Evolutionary conservation across 2,113 vertebrate genomes (phyloP).

Genomic region (Herpetotheres cachinnans): DNA sequence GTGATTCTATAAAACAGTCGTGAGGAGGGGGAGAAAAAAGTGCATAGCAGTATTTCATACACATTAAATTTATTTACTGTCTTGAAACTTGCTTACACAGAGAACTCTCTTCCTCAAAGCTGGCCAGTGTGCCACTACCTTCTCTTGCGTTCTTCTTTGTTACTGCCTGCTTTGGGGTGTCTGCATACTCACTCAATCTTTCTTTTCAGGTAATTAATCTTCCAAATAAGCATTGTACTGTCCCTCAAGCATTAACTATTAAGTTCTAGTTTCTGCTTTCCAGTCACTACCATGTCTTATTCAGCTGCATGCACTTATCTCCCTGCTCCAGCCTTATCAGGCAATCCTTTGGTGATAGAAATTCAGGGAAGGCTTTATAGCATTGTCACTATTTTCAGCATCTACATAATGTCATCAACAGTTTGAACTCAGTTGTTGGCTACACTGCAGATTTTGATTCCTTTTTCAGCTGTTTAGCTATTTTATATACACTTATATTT

Average conservation of each 20-base stretch:
- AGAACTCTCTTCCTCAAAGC: not conserved
- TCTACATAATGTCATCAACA: not conserved
- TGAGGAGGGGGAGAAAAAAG: not conserved
- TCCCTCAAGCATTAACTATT: not conserved
- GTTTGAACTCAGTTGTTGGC: not conserved
- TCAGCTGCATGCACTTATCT: not conserved
- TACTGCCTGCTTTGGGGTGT: not conserved
- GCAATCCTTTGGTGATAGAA: not conserved
- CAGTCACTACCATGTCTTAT: not conserved
- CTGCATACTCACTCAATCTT: not conserved
- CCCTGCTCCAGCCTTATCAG: not conserved
- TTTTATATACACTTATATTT: not conserved
- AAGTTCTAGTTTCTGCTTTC: not conserved
- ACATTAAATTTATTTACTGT: not conserved
- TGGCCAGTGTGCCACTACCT: fast-evolving
- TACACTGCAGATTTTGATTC: not conserved
- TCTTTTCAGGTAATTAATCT: not conserved
- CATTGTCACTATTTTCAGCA: not conserved
- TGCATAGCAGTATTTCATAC: not conserved
- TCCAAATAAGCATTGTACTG: not conserved
- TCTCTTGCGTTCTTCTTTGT: not conserved
- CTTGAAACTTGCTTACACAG: not conserved
- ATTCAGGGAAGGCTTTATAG: not conserved
- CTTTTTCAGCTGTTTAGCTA: not conserved
- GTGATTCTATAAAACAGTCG: not conserved